phyloP scores from a whole-genome alignment of 2,797 vertebrate genomes.

The Propithecus perrieri region DNA sequence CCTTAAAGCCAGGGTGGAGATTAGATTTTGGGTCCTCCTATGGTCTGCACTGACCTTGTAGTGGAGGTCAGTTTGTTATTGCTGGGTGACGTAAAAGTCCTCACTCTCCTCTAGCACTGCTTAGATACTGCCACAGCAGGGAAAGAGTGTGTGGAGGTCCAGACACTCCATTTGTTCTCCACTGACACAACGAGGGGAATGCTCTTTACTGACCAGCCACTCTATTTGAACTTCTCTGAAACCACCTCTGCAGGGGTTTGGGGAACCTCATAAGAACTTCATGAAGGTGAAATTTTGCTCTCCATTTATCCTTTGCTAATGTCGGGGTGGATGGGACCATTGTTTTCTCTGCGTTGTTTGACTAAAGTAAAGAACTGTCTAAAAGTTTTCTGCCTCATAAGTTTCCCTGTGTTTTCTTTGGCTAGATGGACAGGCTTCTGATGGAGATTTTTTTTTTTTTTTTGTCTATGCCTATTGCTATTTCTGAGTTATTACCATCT shows the following conservation, averaged over 20 bases:
- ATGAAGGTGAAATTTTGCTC: neutral
- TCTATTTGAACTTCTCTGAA: neutral
- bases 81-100: neutral
- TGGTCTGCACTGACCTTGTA: neutral
- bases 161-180: neutral
- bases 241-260: neutral
- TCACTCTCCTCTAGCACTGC: neutral
- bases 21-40: too few species aligned
- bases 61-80: neutral
- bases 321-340: neutral
- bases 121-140: neutral
- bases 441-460: neutral
- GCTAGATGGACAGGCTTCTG: neutral
- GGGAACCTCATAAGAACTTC: neutral
- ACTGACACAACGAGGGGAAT: neutral
- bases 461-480: neutral
- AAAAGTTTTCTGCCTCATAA: neutral
- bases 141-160: rapidly evolving
- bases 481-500: neutral
- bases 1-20: neutral
- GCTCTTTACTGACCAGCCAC: neutral
- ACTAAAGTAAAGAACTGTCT: neutral
- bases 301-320: neutral
- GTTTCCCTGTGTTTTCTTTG: neutral
- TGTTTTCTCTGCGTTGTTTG: neutral